phyloP scores from a whole-genome alignment of 2,797 vertebrate genomes.

The Spondyliosoma cantharus region DNA sequence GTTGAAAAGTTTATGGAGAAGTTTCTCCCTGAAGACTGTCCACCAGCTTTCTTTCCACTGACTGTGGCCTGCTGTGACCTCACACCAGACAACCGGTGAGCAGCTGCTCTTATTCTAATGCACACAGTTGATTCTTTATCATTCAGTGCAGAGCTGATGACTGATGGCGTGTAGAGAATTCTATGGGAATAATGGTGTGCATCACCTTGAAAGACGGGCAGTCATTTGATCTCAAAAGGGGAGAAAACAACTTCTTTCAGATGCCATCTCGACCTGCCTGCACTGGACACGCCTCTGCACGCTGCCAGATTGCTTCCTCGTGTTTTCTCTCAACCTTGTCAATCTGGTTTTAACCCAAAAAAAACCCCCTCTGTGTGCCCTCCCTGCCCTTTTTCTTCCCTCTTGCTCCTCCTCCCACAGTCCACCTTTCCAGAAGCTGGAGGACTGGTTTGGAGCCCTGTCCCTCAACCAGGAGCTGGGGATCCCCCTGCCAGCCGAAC shows the following conservation, averaged over 20 bases:
- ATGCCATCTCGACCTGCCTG: conserved; percentile 43
- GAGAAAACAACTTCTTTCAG: conserved; percentile 35
- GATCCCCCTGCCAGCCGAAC: conserved; percentile 93
- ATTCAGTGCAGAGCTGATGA: neutral
- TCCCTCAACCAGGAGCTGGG: conserved; percentile 92
- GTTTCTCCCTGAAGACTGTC: conserved; percentile 95
- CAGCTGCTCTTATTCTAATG: neutral
- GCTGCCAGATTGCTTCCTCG: conserved; percentile 64
- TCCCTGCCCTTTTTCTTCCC: conserved; percentile 6
- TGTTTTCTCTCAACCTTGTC: conserved; percentile 61
- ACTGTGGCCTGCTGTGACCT: conserved; percentile 95
- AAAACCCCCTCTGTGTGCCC: conserved; percentile 36
- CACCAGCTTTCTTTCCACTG: conserved; percentile 93
- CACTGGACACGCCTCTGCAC: conserved; percentile 33
- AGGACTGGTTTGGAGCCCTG: conserved; percentile 94
- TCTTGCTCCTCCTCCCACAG: conserved; percentile 70
- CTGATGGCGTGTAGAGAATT: neutral
- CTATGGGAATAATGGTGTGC: neutral
- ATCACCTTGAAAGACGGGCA: neutral
- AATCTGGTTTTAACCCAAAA: conserved; percentile 60
- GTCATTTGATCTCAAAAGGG: neutral
- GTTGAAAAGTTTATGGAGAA: conserved; percentile 96
- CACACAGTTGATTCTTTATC: neutral
- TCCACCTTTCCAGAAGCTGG: conserved; percentile 94
- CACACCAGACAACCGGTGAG: conserved; percentile 93